Evolutionary conservation across 64 coral and sea anemone genomes (phyloP).

Genomic region (Orbicella faveolata): DNA sequence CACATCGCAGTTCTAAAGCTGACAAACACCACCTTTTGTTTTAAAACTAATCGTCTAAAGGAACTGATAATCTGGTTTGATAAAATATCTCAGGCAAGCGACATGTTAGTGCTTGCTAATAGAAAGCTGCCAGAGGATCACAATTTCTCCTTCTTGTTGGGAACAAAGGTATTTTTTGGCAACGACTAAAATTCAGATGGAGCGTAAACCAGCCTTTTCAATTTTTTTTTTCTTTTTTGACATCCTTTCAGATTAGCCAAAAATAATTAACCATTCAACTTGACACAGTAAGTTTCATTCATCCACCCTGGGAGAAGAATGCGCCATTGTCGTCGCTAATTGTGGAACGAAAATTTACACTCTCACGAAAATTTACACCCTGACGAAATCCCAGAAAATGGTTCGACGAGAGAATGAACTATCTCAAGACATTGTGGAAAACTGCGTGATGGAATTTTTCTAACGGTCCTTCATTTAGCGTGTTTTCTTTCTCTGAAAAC

Average conservation of each 20-base stretch:
- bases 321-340: background rate
- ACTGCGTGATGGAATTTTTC: background rate
- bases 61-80: background rate
- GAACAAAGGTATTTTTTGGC: background rate
- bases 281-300: background rate
- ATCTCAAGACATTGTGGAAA: background rate
- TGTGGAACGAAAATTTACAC: background rate
- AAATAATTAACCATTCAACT: slow-evolving; percentile 1
- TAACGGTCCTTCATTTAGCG: background rate
- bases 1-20: too few species aligned
- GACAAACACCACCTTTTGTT: background rate
- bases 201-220: background rate
- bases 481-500: background rate
- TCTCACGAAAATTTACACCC: background rate
- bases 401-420: background rate
- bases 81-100: background rate
- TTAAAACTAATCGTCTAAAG: background rate
- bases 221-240: background rate
- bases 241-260: background rate
- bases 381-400: background rate
- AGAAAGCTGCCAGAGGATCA: background rate
- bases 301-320: background rate
- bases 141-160: background rate
- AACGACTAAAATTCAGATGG: background rate
- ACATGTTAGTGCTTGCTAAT: background rate